Evolutionary conservation across 2,113 vertebrate genomes (phyloP), one percentile per base, ranked within the genome.

Genomic region (Malurus cyaneus): DNA sequence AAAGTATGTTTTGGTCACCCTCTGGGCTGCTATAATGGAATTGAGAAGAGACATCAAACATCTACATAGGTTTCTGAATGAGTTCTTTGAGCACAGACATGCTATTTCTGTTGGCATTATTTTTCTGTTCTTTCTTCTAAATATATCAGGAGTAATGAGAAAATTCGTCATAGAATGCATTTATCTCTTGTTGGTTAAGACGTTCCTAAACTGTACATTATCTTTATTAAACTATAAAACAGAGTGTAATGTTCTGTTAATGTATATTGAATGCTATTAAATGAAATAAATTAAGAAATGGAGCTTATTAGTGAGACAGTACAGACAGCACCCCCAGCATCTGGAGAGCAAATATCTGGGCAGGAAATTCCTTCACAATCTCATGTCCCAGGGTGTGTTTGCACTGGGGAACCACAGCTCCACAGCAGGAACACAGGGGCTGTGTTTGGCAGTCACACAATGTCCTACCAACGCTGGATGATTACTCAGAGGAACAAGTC

Each of bases 171-270:
- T 9, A 36, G 39, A 90, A 70, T 53, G 46, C 47, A 67, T 83
- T 89, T 83, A 26, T 79, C 41, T 89, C 49, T 36, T 78, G n/a
- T 72, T 87, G 54, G 41, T 76, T 79, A 82, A 92, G 65, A 79
- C 29, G 29, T 41, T 91, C 61, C 80, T 74, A 71, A 93, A 70
- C 56, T 41, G 24, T 42, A 86, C n/a, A 46, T 95, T 95, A 89
- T 60, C 49, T 70, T 96, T 93, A 91, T 91, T 89, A 73, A 91
- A 56, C 52, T 53, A 32, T 44, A 92, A 93, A 93, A 34, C 46
- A 91, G 42, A 71, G 8, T 46, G 65, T 82, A 89, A 66, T 89
- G 64, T 54, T 86, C 61, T 7, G 1, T 71, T 90, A 83, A 83
- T 80, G 74, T 28, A 32, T 29, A 78, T 34, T 74, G 56, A 60